phyloP scores from a whole-genome alignment of 2,888 invertebrate species.

The Orgyia antiqua region DNA sequence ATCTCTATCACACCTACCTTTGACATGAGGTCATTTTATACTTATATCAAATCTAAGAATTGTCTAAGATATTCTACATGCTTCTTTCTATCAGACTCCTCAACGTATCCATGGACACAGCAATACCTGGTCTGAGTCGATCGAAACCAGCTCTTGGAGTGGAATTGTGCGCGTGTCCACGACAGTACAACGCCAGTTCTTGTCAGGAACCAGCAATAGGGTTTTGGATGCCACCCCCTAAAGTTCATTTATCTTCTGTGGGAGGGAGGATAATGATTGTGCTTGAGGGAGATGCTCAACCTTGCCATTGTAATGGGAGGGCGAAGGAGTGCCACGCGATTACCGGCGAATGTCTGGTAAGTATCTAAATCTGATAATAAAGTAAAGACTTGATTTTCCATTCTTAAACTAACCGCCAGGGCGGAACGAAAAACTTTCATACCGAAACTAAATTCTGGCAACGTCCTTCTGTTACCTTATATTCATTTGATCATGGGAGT shows the following conservation, averaged over 20 bases:
- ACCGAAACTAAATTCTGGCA: no score
- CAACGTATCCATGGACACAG: conserved; percentile 90
- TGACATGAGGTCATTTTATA: no score
- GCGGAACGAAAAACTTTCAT: no score
- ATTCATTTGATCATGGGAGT: no score
- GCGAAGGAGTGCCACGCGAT: conserved; percentile 88
- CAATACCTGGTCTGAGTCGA: conserved; percentile 82
- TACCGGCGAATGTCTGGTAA: conserved; percentile 91
- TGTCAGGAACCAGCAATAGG: conserved; percentile 94
- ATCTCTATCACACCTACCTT: no score
- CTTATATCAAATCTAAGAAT: no score
- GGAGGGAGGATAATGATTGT: conserved; percentile 87
- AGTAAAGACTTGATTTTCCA: no score
- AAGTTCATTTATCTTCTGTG: conserved; percentile 52
- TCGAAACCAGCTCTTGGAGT: conserved; percentile 88
- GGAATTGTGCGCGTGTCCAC: conserved; percentile 91
- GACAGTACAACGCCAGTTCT: conserved; percentile 89
- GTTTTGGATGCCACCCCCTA: conserved; percentile 83
- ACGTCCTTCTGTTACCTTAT: no score
- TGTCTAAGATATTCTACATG: no score
- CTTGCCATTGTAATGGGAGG: conserved; percentile 89
- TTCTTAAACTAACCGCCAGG: no score
- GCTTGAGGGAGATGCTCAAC: conserved; percentile 86
- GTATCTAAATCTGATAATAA: no score
- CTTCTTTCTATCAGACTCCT: conserved; percentile 59